phyloP scores from a whole-genome alignment of 2,888 invertebrate species.

The Lottia gigantea region DNA sequence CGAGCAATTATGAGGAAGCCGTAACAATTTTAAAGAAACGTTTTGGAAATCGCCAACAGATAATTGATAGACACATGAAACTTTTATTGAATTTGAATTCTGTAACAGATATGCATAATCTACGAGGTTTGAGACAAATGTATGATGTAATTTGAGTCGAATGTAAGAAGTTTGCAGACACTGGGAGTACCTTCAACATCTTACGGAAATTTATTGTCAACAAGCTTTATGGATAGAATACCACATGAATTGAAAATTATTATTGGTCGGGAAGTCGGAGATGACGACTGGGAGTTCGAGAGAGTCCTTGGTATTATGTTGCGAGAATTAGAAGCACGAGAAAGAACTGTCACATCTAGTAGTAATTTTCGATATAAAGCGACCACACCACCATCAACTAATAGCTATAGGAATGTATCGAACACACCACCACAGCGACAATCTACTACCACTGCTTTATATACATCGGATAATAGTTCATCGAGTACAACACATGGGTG shows the following conservation, averaged over 20 bases:
- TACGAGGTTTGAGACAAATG: conserved; percentile 1
- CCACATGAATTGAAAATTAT: conserved; percentile 1
- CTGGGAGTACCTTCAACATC: conserved; percentile 1
- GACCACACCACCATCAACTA: too few species aligned
- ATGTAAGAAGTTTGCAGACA: background rate
- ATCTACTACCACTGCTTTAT: too few species aligned
- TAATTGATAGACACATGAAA: background rate
- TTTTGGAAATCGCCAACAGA: conserved; percentile 1
- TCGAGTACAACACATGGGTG: too few species aligned
- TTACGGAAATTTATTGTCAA: background rate
- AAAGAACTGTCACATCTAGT: background rate
- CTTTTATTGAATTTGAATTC: background rate
- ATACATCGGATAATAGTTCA: too few species aligned
- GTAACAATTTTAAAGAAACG: background rate
- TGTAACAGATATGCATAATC: background rate
- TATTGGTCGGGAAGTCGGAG: background rate
- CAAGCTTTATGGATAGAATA: background rate
- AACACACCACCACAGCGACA: too few species aligned
- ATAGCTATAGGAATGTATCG: too few species aligned
- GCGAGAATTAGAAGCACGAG: background rate
- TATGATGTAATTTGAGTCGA: background rate
- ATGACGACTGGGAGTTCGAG: background rate
- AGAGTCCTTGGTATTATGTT: too few species aligned
- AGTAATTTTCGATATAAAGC: background rate
- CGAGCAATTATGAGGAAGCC: background rate